Conservation (phyloP, 2,888 invertebrate genomes). For the Pammene aurita region DNA sequence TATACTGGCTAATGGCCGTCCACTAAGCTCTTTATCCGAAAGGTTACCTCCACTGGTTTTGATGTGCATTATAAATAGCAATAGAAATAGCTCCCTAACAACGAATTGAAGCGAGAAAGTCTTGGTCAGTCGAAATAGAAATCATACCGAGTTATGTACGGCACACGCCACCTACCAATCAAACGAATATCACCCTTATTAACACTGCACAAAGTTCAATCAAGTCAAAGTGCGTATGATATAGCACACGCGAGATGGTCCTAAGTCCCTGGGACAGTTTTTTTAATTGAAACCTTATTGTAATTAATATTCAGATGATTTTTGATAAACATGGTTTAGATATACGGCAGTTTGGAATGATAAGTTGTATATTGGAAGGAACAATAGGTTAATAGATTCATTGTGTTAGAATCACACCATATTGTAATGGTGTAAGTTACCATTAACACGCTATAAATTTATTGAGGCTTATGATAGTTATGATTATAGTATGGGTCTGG, state of each 20-base stretch:
- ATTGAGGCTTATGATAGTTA: not conserved
- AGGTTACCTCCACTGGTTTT: too few relatives aligned
- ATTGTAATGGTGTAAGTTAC: constrained; percentile 5
- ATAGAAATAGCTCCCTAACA: not conserved
- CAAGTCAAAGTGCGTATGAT: constrained; percentile 17
- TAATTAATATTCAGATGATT: not conserved
- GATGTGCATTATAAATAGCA: not conserved
- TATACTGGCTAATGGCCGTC: too few relatives aligned
- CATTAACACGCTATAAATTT: not conserved
- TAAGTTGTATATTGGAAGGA: constrained; percentile 9
- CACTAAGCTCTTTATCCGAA: too few relatives aligned
- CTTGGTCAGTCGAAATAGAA: constrained; percentile 34
- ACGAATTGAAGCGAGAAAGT: constrained; percentile 35
- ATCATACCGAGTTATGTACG: constrained; percentile 10
- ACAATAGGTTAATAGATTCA: constrained; percentile 40
- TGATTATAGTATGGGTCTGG: not conserved
- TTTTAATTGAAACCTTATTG: constrained; percentile 9
- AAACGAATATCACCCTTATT: constrained; percentile 20
- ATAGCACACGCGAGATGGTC: not conserved
- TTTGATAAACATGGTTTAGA: not conserved
- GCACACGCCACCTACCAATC: constrained; percentile 12
- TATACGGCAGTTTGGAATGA: not conserved
- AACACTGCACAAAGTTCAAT: constrained; percentile 6
- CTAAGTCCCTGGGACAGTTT: not conserved
- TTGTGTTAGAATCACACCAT: constrained; percentile 31